Percentiles rank a stretch among this genome's conserved stretches.
phyloP scores from a whole-genome alignment of 1,140 invertebrate species.

The Colletes gigas region DNA sequence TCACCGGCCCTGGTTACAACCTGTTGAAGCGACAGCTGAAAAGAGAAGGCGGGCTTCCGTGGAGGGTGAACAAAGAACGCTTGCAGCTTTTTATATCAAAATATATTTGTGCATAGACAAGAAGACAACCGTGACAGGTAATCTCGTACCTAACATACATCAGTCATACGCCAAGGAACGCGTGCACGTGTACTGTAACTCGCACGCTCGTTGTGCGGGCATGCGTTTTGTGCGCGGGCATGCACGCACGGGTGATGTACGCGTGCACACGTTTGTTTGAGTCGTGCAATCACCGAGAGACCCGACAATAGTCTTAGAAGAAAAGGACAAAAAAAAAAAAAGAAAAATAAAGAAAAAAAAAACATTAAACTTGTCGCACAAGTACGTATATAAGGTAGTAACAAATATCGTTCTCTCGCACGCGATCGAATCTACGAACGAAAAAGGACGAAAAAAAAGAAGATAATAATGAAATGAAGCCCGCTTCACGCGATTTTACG shows the following conservation, averaged over 20 bases:
- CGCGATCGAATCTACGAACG: constrained; percentile 68
- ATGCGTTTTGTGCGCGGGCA: constrained; percentile 19
- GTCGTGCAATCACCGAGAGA: constrained; percentile 52
- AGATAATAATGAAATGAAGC: constrained; percentile 67
- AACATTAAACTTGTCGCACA: constrained; percentile 32
- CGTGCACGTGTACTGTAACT: constrained; percentile 45
- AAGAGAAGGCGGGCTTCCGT: background rate
- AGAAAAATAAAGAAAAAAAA: background rate
- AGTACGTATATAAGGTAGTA: constrained; percentile 38
- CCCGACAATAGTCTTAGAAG: constrained; percentile 40
- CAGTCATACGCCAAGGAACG: constrained; percentile 65
- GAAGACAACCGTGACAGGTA: constrained; percentile 80
- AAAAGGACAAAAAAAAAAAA: background rate
- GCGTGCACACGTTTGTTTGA: constrained; percentile 45
- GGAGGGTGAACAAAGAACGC: background rate
- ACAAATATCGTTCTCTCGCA: constrained; percentile 51
- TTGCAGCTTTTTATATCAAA: constrained; percentile 80
- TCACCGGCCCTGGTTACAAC: background rate
- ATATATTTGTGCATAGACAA: constrained; percentile 82
- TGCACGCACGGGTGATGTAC: constrained; percentile 5
- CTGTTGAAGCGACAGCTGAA: background rate
- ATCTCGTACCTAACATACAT: constrained; percentile 77
- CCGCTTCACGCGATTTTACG: constrained; percentile 72
- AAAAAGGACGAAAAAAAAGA: constrained; percentile 63
- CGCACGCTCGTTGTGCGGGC: constrained; percentile 1